Percentiles rank a stretch among this genome's conserved stretches.
phyloP scores from a whole-genome alignment of 2,888 invertebrate species.

The Thumatha senex region DNA sequence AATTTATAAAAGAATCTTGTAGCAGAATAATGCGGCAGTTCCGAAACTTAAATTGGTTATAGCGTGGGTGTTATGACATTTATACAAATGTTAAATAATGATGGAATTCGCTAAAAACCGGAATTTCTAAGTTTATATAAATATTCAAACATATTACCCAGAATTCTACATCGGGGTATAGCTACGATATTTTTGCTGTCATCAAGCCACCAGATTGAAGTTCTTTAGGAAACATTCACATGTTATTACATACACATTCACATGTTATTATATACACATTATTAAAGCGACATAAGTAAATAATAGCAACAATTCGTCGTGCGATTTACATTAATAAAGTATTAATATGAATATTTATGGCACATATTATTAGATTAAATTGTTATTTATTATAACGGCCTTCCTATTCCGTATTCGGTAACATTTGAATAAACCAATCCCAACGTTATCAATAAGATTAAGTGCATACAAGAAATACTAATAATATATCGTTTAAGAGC shows the following conservation, averaged over 20 bases:
- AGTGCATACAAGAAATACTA: conserved; percentile 31
- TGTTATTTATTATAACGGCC: not conserved
- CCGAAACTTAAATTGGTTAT: not conserved
- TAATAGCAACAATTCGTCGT: not conserved
- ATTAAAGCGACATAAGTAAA: not conserved
- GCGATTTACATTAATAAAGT: conserved; percentile 4
- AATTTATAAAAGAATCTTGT: too few relatives aligned
- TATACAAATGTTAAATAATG: too few relatives aligned
- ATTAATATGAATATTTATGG: conserved; percentile 16
- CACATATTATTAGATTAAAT: conserved; percentile 6
- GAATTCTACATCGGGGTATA: too few relatives aligned
- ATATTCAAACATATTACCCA: not conserved
- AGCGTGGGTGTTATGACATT: not conserved
- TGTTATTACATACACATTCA: not conserved
- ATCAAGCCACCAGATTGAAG: too few relatives aligned
- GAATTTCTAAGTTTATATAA: not conserved
- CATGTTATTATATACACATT: not conserved
- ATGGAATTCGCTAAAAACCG: too few relatives aligned
- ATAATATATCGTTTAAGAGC: conserved; percentile 31
- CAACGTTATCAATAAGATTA: conserved; percentile 26
- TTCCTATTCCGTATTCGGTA: conserved; percentile 24
- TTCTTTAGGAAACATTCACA: not conserved
- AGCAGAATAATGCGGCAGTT: not conserved
- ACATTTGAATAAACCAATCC: conserved; percentile 19
- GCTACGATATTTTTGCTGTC: too few relatives aligned